These are phyloP conservation scores for Brachypodius melanocephalos DNA, from an alignment of 2,113 vertebrate genomes.

Conservation along the genomic window DNA sequence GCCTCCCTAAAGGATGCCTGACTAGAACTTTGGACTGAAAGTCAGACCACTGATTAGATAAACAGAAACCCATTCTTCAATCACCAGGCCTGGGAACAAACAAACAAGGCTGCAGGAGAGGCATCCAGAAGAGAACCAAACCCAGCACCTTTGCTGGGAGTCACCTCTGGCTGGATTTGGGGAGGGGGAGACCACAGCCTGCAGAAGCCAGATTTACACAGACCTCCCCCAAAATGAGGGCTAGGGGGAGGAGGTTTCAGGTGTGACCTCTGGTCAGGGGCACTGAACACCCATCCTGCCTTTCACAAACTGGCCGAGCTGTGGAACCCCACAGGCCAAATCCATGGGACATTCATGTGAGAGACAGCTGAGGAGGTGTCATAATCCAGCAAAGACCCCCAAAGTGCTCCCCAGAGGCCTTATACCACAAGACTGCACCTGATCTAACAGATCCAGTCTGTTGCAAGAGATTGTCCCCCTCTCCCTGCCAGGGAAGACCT, in stretches of 20 bases:
- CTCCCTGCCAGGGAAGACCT: neutral
- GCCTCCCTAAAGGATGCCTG: neutral
- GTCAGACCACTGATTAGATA: too few relatives aligned
- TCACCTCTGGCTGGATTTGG: neutral
- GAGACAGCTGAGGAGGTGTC: too few relatives aligned
- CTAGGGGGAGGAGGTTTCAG: neutral
- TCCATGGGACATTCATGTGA: neutral
- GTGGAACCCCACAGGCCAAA: neutral
- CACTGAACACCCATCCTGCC: neutral
- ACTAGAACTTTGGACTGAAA: neutral
- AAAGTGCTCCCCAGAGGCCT: neutral
- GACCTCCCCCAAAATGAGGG: neutral
- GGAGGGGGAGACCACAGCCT: neutral
- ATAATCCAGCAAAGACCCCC: neutral
- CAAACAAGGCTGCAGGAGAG: neutral
- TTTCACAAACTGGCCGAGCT: neutral
- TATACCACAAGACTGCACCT: neutral
- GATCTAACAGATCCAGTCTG: neutral
- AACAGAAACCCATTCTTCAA: neutral
- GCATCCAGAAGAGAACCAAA: neutral
- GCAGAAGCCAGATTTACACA: neutral
- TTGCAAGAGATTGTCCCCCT: accelerated
- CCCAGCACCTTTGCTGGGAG: accelerated
- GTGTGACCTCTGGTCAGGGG: neutral
- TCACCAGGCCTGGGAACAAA: neutral